Percentiles rank a stretch among this genome's conserved stretches.
Evolutionary conservation across 1,140 invertebrate species (phyloP).

Genomic region (Drosophila murphyi): DNA sequence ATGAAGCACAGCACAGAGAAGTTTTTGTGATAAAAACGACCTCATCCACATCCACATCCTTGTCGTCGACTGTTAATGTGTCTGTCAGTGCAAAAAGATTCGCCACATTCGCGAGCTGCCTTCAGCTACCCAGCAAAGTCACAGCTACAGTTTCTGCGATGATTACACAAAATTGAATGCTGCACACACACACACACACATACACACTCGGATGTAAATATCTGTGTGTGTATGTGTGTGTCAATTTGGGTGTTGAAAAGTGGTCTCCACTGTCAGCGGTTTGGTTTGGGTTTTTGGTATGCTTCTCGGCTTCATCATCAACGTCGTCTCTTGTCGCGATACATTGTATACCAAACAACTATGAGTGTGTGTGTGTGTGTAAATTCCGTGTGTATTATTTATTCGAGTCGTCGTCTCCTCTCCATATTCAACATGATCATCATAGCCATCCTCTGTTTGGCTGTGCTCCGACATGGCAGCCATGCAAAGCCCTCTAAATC

Average conservation of each 20-base stretch:
- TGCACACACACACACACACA: slow-evolving; percentile 43
- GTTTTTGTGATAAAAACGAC: background rate
- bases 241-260: slow-evolving; percentile 82
- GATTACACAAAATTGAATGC: slow-evolving; percentile 81
- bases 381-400: slow-evolving; percentile 66
- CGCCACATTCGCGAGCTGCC: slow-evolving; percentile 57
- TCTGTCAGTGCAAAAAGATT: slow-evolving; percentile 67
- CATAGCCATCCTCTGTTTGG: slow-evolving; percentile 24
- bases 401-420: slow-evolving; percentile 20
- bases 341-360: slow-evolving; percentile 60
- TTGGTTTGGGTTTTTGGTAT: slow-evolving; percentile 55
- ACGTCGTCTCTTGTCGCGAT: slow-evolving; percentile 51
- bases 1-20: too few relatives aligned
- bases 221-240: slow-evolving; percentile 50
- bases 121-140: slow-evolving; percentile 11
- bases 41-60: slow-evolving; percentile 15
- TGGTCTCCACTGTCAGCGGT: slow-evolving; percentile 78
- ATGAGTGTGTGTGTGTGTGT: slow-evolving; percentile 35
- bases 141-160: slow-evolving; percentile 31
- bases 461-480: background rate
- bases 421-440: slow-evolving; percentile 3
- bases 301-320: slow-evolving; percentile 37
- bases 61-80: slow-evolving; percentile 51
- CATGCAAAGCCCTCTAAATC: slow-evolving; percentile 9
- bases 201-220: slow-evolving; percentile 12